Percentiles rank a stretch among this genome's conserved stretches.
phyloP scores from a whole-genome alignment of 2,113 vertebrate genomes.

The Grus americana region DNA sequence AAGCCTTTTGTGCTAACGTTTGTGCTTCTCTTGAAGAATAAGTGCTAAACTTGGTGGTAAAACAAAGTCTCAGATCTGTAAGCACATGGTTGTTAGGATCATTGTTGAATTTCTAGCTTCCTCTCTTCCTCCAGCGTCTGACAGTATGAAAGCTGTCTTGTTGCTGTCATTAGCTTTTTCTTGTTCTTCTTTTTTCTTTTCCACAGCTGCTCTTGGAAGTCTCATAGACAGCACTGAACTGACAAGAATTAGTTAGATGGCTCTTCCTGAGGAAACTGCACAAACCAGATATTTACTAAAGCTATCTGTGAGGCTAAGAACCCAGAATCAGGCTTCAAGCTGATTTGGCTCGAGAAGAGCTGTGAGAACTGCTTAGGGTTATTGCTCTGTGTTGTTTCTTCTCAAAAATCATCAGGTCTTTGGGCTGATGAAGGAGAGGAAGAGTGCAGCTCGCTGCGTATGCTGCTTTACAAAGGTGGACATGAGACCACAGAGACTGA shows the following conservation, averaged over 20 bases:
- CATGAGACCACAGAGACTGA: background rate
- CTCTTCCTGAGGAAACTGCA: accelerated
- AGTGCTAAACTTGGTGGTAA: background rate
- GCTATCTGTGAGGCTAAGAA: background rate
- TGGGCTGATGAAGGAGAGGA: background rate
- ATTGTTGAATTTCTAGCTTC: background rate
- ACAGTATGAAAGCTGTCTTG: background rate
- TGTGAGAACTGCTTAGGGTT: background rate
- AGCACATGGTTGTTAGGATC: background rate
- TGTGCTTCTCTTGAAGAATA: background rate
- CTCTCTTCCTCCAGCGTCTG: background rate
- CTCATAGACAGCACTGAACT: background rate
- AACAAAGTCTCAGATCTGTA: background rate
- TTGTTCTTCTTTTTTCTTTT: background rate
- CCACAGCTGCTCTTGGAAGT: background rate
- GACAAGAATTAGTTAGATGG: background rate
- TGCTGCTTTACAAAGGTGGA: background rate
- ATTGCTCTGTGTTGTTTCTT: background rate
- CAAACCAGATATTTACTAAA: background rate
- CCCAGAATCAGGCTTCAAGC: background rate
- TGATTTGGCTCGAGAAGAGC: background rate
- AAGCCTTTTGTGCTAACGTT: background rate
- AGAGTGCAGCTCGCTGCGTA: background rate
- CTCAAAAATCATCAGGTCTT: background rate
- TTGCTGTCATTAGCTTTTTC: background rate